Base-by-base conservation (phyloP, 2,888 invertebrate genomes). In the Drosophila lacicola region DNA sequence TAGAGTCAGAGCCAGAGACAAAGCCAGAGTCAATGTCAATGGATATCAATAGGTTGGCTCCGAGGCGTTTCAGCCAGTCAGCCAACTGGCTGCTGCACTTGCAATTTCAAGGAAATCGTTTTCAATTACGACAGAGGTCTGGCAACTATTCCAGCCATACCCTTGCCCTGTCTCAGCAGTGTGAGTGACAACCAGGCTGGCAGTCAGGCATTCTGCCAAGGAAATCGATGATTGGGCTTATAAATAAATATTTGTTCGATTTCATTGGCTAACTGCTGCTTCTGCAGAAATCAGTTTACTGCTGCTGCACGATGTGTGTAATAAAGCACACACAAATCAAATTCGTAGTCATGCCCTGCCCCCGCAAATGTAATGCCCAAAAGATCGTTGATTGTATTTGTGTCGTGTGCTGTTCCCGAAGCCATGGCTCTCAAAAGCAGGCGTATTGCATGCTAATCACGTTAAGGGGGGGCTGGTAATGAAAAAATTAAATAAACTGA, bases 181-280 rank as follows among this genome's bases (percentile, higher is more conserved):
- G 53, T 66, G 80, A 62, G 55, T 68, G 80, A 58, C 69, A 74
- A 39, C 29, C 49, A 21, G 19, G n/a, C 53, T 11, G 49, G 47
- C 46, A 25, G 45, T 4, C 39, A 14, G 53, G 33, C 36, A 25
- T 25, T 36, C 25, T 13, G 25, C 36, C 37, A 49, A 21, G 14
- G 36, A 25, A 49, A 21, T 13, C 47, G 46, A 34, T 56, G 53
- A 70, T 65, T 74, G 68, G 68, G 70, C 76, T 70, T 79, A 74
- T 85, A 80, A 70, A 76, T 86, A 86, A 83, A 86, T 85, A 88
- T 88, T 85, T 85, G 80, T 80, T 77, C 74, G 73, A 89, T 87
- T 78, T 78, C 63, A 84, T 81, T 84, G 74, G 74, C 64, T 39
- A 64, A 55, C 65, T 61, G 64, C 65, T 62, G 63, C 51, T 56